Percentiles rank a stretch among this genome's conserved stretches.
phyloP scores from a whole-genome alignment of 2,888 invertebrate species.

The Aphelenchoides bicaudatus region DNA sequence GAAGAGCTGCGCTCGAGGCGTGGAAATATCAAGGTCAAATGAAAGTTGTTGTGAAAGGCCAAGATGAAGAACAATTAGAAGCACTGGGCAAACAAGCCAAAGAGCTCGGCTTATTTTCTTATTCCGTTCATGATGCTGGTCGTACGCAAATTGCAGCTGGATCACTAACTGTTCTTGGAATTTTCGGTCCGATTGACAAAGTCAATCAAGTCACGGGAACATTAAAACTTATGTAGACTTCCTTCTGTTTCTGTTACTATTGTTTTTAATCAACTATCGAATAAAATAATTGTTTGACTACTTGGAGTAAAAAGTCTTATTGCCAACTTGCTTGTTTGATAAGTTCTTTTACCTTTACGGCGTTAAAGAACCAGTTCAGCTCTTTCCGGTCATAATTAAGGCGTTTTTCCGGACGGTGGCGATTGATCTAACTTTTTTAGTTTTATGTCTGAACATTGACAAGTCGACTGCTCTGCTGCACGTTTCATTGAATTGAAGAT shows the following conservation, averaged over 20 bases:
- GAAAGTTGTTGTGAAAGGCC: constrained; percentile 60
- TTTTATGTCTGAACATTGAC: too few species aligned
- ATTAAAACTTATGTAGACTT: constrained; percentile 61
- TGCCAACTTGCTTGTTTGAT: background rate
- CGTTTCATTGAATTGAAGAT: too few species aligned
- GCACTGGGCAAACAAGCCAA: constrained; percentile 63
- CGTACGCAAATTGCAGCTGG: constrained; percentile 65
- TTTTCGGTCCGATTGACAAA: constrained; percentile 62
- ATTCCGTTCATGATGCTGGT: constrained; percentile 66
- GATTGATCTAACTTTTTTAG: too few species aligned
- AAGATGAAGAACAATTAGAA: constrained; percentile 63
- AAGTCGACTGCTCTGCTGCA: too few species aligned
- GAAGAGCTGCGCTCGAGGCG: constrained; percentile 31
- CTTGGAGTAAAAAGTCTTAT: background rate
- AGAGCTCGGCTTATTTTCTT: constrained; percentile 59
- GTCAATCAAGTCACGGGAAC: constrained; percentile 63
- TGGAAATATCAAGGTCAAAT: constrained; percentile 41
- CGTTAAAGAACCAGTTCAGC: too few species aligned
- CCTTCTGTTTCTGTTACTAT: background rate
- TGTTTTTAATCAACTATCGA: background rate
- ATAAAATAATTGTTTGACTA: background rate
- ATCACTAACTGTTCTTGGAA: constrained; percentile 63
- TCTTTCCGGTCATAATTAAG: too few species aligned
- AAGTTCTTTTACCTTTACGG: too few species aligned
- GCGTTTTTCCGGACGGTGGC: too few species aligned